phyloP scores from a whole-genome alignment of 2,113 vertebrate genomes.

The Phylloscopus trochiloides region DNA sequence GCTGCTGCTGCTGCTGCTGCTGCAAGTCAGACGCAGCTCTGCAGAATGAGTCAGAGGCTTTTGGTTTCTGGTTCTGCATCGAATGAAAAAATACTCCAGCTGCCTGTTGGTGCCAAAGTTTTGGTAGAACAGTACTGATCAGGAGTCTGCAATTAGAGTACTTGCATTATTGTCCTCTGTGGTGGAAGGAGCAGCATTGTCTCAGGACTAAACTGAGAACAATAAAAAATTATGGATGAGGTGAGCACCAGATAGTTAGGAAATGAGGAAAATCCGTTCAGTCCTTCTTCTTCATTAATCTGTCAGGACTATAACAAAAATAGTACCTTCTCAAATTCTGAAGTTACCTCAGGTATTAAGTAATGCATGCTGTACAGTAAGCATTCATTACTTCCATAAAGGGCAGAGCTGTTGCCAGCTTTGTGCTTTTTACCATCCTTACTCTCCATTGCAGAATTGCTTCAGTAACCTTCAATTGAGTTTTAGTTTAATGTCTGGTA shows the following conservation, averaged over 20 bases:
- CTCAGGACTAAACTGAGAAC: neutral
- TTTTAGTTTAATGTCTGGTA: neutral
- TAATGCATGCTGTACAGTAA: neutral
- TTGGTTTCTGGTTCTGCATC: neutral
- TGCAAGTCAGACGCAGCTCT: neutral
- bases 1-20: neutral
- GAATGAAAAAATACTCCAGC: neutral
- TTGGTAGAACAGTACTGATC: neutral
- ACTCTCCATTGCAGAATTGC: neutral
- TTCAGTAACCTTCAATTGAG: neutral
- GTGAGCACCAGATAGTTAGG: neutral
- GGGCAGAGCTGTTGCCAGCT: neutral
- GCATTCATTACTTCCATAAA: neutral
- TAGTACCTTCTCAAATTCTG: neutral
- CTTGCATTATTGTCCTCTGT: neutral
- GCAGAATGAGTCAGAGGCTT: neutral
- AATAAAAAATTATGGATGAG: neutral
- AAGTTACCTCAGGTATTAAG: neutral
- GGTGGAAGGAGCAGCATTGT: neutral
- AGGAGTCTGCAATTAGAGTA: neutral
- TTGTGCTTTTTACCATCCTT: neutral
- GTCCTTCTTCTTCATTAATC: neutral
- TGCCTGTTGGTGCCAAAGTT: neutral
- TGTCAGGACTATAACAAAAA: neutral
- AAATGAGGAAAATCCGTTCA: neutral